phyloP scores from a whole-genome alignment of 2,888 invertebrate genomes.

The Byasa hedistus region DNA sequence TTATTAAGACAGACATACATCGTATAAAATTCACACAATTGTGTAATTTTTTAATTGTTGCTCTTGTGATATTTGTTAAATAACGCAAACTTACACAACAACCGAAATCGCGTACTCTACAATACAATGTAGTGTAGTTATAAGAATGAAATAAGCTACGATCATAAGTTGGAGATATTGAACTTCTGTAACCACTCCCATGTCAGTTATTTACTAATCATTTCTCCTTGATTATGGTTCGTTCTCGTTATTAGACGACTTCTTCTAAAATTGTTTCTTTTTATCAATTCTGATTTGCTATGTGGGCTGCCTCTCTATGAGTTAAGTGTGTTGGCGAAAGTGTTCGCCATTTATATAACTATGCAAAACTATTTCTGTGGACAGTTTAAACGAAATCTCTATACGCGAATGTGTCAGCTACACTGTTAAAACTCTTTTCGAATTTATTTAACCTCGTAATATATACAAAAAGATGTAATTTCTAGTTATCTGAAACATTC shows the following conservation, averaged over 20 bases:
- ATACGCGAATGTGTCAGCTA: too few species aligned
- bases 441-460: background rate
- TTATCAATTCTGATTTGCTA: constrained; percentile 1
- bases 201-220: constrained; percentile 27
- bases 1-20: constrained; percentile 1
- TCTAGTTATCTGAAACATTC: too few species aligned
- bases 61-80: background rate
- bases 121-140: constrained; percentile 10
- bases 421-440: too few species aligned
- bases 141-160: constrained; percentile 13
- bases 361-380: background rate
- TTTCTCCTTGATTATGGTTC: constrained; percentile 26
- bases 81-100: constrained; percentile 17
- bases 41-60: constrained; percentile 10
- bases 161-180: constrained; percentile 44
- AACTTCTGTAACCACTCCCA: constrained; percentile 33
- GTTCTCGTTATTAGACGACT: constrained; percentile 7
- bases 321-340: background rate
- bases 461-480: too few species aligned
- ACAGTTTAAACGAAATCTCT: background rate
- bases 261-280: constrained; percentile 4
- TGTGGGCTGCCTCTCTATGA: background rate
- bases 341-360: background rate
- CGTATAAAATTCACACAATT: constrained; percentile 10
- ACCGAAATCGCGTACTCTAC: constrained; percentile 33